A percentile compares a stretch with the other conserved stretches of the same genome.
phyloP scores from a whole-genome alignment of 2,797 vertebrate genomes.

The Centropyge bicolor region DNA sequence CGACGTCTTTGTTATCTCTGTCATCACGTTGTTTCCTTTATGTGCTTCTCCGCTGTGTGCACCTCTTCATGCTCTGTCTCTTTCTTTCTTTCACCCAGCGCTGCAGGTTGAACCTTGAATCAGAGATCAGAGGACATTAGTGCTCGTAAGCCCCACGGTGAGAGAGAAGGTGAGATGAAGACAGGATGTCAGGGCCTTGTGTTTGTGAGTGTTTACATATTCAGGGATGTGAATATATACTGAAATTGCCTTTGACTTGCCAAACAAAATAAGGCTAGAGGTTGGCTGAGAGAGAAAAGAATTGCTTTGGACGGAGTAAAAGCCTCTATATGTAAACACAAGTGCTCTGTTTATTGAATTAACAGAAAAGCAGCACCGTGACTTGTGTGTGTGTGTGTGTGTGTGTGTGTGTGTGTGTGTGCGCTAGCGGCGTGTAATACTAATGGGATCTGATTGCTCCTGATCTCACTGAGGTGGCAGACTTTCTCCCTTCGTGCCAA shows the following conservation, averaged over 20 bases:
- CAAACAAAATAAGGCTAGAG: constrained; percentile 51
- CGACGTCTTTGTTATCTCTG: constrained; percentile 60
- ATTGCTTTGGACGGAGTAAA: constrained; percentile 40
- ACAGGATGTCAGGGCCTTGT: constrained; percentile 42
- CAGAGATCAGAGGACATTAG: constrained; percentile 34
- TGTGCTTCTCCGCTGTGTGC: not conserved
- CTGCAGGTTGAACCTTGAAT: constrained; percentile 36
- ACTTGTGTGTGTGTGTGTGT: constrained; percentile 12
- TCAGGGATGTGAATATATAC: constrained; percentile 35
- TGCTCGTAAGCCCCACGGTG: constrained; percentile 16
- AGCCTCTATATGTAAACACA: constrained; percentile 57
- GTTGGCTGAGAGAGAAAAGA: constrained; percentile 40
- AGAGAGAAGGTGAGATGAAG: constrained; percentile 39
- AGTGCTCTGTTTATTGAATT: constrained; percentile 50
- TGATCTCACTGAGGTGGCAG: constrained; percentile 40
- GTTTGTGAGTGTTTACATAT: constrained; percentile 53
- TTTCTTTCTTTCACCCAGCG: constrained; percentile 13
- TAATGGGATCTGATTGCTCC: constrained; percentile 58
- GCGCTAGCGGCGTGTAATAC: constrained; percentile 32
- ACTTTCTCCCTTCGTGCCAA: constrained; percentile 39
- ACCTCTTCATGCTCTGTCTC: constrained; percentile 1
- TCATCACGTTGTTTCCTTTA: constrained; percentile 45
- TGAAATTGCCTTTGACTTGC: constrained; percentile 44
- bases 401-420: constrained; percentile 24
- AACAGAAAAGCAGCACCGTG: constrained; percentile 20